Percentiles rank a stretch among this genome's conserved stretches.
These are phyloP conservation scores for Telmatherina bonti DNA, from an alignment of 2,797 vertebrate genomes.

Conservation along the genomic window DNA sequence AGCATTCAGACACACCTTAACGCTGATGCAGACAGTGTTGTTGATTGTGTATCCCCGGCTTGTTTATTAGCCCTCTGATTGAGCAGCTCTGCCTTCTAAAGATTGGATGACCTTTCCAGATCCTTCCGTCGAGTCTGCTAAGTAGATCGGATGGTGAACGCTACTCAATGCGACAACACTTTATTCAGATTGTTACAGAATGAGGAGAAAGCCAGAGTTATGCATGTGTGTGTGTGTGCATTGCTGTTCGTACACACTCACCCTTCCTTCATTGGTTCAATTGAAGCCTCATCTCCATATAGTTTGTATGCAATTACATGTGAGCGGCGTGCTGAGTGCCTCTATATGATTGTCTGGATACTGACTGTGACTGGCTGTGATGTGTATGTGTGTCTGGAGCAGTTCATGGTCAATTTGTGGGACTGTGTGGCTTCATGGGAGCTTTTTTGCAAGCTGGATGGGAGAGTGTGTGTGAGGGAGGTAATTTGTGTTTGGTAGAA, in stretches of 20 bases:
- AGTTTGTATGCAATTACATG: conserved; percentile 80
- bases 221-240: conserved; percentile 42
- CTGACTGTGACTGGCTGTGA: conserved; percentile 38
- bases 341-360: conserved; percentile 73
- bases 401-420: conserved; percentile 42
- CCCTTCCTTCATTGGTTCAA: conserved; percentile 71
- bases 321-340: conserved; percentile 67
- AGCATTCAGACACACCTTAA: conserved; percentile 19
- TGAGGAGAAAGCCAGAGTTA: conserved; percentile 42
- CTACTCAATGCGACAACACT: conserved; percentile 48
- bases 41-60: conserved; percentile 69
- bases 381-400: conserved; percentile 35
- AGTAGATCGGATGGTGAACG: conserved; percentile 71
- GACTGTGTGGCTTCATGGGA: conserved; percentile 34
- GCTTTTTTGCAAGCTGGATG: conserved; percentile 30
- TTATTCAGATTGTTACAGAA: conserved; percentile 75
- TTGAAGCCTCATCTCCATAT: conserved; percentile 79
- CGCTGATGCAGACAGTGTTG: conserved; percentile 21
- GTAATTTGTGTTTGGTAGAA: conserved; percentile 44
- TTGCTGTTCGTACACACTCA: conserved; percentile 53
- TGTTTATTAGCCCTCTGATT: conserved; percentile 78
- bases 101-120: conserved; percentile 80
- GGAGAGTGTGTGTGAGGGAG: conserved; percentile 25
- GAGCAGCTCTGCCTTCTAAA: conserved; percentile 68
- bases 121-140: conserved; percentile 67